Conservation (phyloP, 2,797 vertebrate genomes). For the Sebastes oblongus region DNA sequence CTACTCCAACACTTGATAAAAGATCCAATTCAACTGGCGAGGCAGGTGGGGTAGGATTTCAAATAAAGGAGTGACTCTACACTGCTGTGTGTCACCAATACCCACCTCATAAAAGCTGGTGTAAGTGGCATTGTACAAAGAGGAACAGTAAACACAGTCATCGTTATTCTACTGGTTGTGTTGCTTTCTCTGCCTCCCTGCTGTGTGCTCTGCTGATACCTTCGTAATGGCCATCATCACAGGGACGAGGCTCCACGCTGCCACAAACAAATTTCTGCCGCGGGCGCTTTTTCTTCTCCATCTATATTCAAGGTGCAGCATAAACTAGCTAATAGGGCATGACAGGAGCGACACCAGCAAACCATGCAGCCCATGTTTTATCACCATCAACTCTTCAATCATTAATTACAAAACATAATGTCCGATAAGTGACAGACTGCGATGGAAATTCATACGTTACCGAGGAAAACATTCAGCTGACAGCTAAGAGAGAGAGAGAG, state of each 20-base stretch:
- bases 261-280: constrained; percentile 19
- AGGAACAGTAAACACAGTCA: neutral
- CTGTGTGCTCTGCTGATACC: neutral
- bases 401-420: constrained; percentile 36
- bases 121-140: neutral
- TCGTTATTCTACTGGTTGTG: neutral
- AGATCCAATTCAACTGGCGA: neutral
- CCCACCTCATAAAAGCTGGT: neutral
- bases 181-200: neutral
- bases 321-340: constrained; percentile 32
- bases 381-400: constrained; percentile 22
- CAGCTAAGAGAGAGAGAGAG: neutral
- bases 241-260: neutral
- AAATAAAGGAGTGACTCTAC: neutral
- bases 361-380: constrained; percentile 12
- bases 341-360: neutral
- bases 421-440: constrained; percentile 4
- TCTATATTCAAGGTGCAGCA: constrained; percentile 45
- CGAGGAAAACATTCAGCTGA: neutral
- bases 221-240: constrained; percentile 24
- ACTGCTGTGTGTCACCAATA: neutral
- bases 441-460: constrained; percentile 7
- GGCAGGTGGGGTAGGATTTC: neutral
- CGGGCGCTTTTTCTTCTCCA: neutral
- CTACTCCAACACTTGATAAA: constrained; percentile 5